Percentiles rank a stretch among this genome's conserved stretches.
Conservation (phyloP, 1,140 invertebrate species). For the Macrobrachium rosenbergii region DNA sequence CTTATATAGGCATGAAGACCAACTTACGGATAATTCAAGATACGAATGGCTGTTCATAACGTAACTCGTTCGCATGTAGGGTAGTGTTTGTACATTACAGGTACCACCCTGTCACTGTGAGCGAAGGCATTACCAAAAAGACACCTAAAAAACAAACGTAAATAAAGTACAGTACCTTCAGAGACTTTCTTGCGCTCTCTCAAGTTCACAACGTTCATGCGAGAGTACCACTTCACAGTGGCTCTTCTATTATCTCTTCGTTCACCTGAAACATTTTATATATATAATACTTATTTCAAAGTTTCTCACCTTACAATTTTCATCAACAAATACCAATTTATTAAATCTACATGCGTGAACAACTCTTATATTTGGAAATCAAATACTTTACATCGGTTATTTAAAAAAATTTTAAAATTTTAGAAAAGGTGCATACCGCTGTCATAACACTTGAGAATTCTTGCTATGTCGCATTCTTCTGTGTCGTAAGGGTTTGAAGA, state of each 20-base stretch:
- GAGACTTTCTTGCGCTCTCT: constrained; percentile 1
- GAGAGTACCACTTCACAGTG: constrained; percentile 32
- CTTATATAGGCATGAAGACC: too few species aligned
- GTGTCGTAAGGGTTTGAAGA: constrained; percentile 20
- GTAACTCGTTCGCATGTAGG: too few species aligned
- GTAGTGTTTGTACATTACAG: too few species aligned
- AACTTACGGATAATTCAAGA: too few species aligned
- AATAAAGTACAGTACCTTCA: constrained; percentile 2
- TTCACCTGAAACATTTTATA: constrained; percentile 2
- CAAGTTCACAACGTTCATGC: constrained; percentile 6
- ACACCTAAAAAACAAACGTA: background rate
- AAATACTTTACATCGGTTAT: background rate
- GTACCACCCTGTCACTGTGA: background rate
- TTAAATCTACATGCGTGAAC: too few species aligned
- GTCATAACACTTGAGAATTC: constrained; percentile 48
- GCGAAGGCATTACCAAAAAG: background rate
- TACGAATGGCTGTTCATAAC: too few species aligned
- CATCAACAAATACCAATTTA: background rate
- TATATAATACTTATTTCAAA: background rate
- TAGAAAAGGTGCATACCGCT: constrained; percentile 30
- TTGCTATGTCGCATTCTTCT: constrained; percentile 51
- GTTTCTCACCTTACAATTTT: background rate
- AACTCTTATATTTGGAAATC: background rate
- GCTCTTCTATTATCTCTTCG: background rate
- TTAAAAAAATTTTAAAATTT: background rate